Percentiles rank a stretch among this genome's conserved stretches.
phyloP scores from a whole-genome alignment of 2,888 invertebrate species.

The Notodonta dromedarius region DNA sequence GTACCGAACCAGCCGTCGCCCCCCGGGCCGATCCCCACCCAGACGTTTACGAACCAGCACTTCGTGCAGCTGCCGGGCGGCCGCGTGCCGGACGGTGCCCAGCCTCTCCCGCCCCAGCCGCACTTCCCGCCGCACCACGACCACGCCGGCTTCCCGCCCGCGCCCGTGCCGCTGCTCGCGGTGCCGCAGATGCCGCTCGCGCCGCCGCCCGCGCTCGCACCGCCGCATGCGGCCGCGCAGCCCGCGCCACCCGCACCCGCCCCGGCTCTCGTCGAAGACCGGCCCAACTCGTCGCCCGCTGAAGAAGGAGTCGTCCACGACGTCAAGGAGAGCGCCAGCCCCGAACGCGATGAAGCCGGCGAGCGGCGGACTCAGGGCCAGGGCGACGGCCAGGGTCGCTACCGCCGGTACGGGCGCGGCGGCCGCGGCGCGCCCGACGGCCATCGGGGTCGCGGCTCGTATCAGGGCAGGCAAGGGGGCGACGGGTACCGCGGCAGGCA shows the following conservation, averaged over 20 bases:
- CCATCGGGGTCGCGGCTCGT: conserved; percentile 70
- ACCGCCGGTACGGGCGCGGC: conserved; percentile 66
- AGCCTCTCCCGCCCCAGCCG: conserved; percentile 83
- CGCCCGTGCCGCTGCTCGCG: conserved; percentile 42
- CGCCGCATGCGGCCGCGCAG: conserved; percentile 23
- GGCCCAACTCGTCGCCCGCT: conserved; percentile 44
- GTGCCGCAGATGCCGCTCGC: conserved; percentile 46
- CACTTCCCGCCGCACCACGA: conserved; percentile 71
- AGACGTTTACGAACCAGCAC: conserved; percentile 94
- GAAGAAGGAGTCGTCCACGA: conserved; percentile 62
- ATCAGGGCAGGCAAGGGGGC: conserved; percentile 57
- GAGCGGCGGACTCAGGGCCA: conserved; percentile 71
- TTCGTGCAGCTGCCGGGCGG: conserved; percentile 83
- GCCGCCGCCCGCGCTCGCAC: conserved; percentile 35
- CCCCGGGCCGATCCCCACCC: conserved; percentile 87
- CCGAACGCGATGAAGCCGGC: conserved; percentile 62
- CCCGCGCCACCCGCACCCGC: conserved; percentile 27
- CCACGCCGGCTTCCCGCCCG: conserved; percentile 51
- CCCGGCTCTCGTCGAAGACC: conserved; percentile 44
- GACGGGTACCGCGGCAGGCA: conserved; percentile 66
- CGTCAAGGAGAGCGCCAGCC: conserved; percentile 64
- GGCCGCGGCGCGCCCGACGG: conserved; percentile 73
- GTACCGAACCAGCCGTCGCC: conserved; percentile 72
- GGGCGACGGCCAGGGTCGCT: conserved; percentile 72
- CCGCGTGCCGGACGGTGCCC: conserved; percentile 80